phyloP scores from a whole-genome alignment of 2,888 invertebrate genomes.

The Sinotaia quadrata region DNA sequence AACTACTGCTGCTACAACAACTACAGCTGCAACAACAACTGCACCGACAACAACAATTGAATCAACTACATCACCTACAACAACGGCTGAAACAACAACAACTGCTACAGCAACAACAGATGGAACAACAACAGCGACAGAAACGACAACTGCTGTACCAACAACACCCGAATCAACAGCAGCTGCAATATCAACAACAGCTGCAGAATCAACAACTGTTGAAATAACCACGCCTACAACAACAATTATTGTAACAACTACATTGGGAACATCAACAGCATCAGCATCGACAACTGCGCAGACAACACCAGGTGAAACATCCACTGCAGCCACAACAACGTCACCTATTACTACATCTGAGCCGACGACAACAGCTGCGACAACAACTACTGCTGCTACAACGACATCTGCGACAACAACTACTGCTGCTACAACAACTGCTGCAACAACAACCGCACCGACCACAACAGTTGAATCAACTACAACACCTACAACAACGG shows the following conservation, averaged over 20 bases:
- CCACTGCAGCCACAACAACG: background rate
- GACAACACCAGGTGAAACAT: background rate
- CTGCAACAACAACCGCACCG: background rate
- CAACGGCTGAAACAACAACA: background rate
- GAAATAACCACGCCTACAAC: background rate
- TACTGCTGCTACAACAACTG: background rate
- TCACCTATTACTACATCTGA: background rate
- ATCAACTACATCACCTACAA: background rate
- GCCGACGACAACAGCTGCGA: background rate
- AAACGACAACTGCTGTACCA: background rate
- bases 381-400: background rate
- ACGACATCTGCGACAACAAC: background rate
- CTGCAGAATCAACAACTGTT: background rate
- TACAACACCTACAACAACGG: background rate
- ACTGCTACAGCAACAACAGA: background rate
- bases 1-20: background rate
- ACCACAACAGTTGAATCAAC: background rate
- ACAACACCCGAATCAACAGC: background rate
- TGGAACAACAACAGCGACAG: background rate
- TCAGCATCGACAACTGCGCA: background rate
- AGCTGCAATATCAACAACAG: background rate
- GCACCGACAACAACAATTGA: background rate
- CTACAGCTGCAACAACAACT: background rate
- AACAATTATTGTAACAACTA: background rate
- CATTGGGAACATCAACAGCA: background rate